Evolutionary conservation across 2,888 invertebrate species (phyloP).

Genomic region (Drosophila koepferae): DNA sequence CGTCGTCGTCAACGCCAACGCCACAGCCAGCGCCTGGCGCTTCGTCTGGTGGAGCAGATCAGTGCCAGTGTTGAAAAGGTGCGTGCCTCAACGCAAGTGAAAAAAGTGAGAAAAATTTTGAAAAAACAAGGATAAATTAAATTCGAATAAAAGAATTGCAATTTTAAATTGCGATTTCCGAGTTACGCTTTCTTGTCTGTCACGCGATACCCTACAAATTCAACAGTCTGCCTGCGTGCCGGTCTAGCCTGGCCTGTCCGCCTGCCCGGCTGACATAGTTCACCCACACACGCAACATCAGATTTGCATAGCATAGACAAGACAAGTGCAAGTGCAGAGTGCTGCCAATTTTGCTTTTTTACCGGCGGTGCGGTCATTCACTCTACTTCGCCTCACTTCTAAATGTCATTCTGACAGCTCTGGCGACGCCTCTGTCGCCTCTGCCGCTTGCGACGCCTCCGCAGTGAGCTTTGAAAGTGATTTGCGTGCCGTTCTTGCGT

Average conservation of each 20-base stretch:
- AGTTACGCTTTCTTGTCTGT: conserved; percentile 22
- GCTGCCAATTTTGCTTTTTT: conserved; percentile 33
- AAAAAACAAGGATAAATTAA: conserved; percentile 27
- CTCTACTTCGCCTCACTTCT: conserved; percentile 12
- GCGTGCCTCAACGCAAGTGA: conserved; percentile 63
- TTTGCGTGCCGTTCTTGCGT: conserved; percentile 77
- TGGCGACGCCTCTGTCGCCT: conserved; percentile 21
- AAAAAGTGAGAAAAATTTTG: conserved; percentile 5
- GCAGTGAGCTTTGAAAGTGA: conserved; percentile 61
- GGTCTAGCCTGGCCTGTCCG: not conserved
- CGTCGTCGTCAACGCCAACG: conserved; percentile 50
- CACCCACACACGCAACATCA: conserved; percentile 38
- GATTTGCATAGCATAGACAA: conserved; percentile 24
- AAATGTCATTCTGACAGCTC: conserved; percentile 72
- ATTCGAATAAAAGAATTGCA: conserved; percentile 11
- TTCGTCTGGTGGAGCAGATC: conserved; percentile 35
- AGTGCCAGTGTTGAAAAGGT: conserved; percentile 58
- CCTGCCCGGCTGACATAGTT: conserved; percentile 35
- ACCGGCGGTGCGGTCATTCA: conserved; percentile 63
- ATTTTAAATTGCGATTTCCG: conserved; percentile 19
- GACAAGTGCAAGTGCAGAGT: conserved; percentile 63
- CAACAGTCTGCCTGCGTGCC: conserved; percentile 16
- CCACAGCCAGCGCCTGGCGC: conserved; percentile 55
- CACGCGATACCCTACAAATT: conserved; percentile 53
- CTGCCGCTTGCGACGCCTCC: conserved; percentile 44